A percentile compares a stretch with the other conserved stretches of the same genome.
These are phyloP conservation scores for Drosophila auraria DNA, from an alignment of 1,140 invertebrate genomes.

Conservation along the genomic window DNA sequence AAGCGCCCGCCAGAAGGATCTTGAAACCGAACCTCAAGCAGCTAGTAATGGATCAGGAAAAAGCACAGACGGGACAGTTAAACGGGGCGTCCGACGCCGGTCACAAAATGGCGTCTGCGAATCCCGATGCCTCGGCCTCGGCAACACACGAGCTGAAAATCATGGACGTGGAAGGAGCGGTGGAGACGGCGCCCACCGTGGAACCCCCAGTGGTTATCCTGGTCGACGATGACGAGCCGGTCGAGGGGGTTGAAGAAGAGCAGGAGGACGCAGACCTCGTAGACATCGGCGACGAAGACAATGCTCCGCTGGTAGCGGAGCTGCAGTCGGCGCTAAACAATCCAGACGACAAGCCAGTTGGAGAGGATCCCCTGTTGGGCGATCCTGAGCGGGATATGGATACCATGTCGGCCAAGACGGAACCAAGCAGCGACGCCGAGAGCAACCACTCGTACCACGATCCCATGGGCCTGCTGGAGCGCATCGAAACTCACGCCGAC, in stretches of 20 bases:
- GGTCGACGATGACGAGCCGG: conserved; percentile 46
- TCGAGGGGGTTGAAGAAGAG: conserved; percentile 8
- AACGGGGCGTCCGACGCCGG: conserved; percentile 19
- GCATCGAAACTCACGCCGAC: conserved; percentile 33
- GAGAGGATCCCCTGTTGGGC: conserved; percentile 21
- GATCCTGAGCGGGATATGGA: conserved; percentile 43
- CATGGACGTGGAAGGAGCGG: conserved; percentile 65
- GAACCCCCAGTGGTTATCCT: conserved; percentile 31
- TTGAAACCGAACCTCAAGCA: background rate
- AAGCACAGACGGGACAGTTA: background rate
- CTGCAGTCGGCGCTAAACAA: conserved; percentile 8
- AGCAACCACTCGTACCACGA: conserved; percentile 52
- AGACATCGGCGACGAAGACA: conserved; percentile 10
- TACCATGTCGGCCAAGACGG: conserved; percentile 43
- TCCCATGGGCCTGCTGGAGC: conserved; percentile 65
- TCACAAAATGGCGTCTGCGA: conserved; percentile 71
- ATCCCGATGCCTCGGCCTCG: conserved; percentile 5
- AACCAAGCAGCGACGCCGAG: conserved; percentile 55
- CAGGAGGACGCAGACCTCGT: conserved; percentile 11
- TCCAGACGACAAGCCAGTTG: conserved; percentile 9
- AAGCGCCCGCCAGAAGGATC: conserved; percentile 6
- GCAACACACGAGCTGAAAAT: conserved; percentile 62
- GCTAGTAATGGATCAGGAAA: conserved; percentile 14
- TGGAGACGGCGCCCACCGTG: background rate
- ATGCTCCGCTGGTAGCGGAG: conserved; percentile 11